Evolutionary conservation across 2,113 vertebrate genomes (phyloP).

Genomic region (Catharus bicknelli): DNA sequence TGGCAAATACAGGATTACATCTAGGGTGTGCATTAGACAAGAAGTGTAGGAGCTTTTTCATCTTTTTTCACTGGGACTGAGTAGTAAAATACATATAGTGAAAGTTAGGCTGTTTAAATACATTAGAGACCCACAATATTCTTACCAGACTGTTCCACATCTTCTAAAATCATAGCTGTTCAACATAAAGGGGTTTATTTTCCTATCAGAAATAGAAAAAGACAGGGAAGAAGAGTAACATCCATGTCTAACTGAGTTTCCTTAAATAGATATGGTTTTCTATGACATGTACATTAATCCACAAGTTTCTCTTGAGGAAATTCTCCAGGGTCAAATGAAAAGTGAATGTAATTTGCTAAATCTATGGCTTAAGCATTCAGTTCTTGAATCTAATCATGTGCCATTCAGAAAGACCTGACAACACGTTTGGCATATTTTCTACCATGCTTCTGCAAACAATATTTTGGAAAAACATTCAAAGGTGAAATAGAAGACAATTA

Average conservation of each 20-base stretch:
- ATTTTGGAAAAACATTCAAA: neutral
- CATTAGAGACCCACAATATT: neutral
- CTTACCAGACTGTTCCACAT: neutral
- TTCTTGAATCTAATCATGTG: neutral
- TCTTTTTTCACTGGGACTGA: neutral
- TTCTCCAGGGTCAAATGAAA: slow-evolving; percentile 2
- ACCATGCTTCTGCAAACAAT: neutral
- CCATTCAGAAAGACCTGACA: neutral
- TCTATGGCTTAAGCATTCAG: neutral
- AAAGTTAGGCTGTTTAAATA: neutral
- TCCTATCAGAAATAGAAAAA: neutral
- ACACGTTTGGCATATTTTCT: rapidly evolving
- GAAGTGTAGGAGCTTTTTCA: neutral
- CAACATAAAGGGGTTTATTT: neutral
- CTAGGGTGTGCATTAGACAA: neutral
- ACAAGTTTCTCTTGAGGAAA: neutral
- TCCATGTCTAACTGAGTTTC: neutral
- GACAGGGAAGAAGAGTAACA: neutral
- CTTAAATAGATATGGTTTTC: neutral
- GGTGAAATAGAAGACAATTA: neutral
- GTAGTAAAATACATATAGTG: neutral
- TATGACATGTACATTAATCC: neutral
- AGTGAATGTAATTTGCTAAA: slow-evolving; percentile 1
- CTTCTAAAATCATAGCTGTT: neutral
- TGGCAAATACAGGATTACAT: neutral